phyloP scores from a whole-genome alignment of 2,113 vertebrate species.

The Melanostigma gelatinosum region DNA sequence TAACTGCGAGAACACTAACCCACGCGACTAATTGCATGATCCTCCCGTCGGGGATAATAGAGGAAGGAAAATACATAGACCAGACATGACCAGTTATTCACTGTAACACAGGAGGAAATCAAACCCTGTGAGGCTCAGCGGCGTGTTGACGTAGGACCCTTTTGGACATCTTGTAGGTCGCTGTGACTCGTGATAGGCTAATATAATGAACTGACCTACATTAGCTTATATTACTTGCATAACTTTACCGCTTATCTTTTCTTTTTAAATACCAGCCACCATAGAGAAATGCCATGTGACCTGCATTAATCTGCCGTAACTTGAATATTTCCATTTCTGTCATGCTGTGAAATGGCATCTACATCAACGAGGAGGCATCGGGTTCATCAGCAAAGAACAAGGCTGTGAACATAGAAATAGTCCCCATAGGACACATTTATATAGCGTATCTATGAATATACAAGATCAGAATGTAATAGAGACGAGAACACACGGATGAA shows the following conservation, averaged over 20 bases:
- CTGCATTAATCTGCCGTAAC: neutral
- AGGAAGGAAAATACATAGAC: neutral
- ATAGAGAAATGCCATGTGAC: neutral
- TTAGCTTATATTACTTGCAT: slow-evolving; percentile 23
- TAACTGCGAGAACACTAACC: too few relatives aligned
- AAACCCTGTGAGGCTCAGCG: neutral
- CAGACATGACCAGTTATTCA: neutral
- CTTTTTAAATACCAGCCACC: neutral
- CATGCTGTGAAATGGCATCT: neutral
- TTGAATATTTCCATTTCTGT: neutral
- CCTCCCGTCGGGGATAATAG: neutral
- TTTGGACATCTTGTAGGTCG: slow-evolving; percentile 2
- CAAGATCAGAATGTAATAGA: neutral
- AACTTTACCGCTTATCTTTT: neutral
- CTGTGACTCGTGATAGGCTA: slow-evolving; percentile 1
- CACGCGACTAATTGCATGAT: neutral
- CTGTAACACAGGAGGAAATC: neutral
- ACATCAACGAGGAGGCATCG: neutral
- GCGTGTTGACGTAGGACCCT: neutral
- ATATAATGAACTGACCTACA: slow-evolving; percentile 45
- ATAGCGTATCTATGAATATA: neutral
- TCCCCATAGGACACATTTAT: neutral
- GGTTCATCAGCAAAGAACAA: neutral
- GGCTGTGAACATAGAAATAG: neutral
- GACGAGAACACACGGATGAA: neutral